Percentiles rank a stretch among this genome's conserved stretches.
Conservation (phyloP, 2,888 invertebrate genomes). For the Nezara viridula region DNA sequence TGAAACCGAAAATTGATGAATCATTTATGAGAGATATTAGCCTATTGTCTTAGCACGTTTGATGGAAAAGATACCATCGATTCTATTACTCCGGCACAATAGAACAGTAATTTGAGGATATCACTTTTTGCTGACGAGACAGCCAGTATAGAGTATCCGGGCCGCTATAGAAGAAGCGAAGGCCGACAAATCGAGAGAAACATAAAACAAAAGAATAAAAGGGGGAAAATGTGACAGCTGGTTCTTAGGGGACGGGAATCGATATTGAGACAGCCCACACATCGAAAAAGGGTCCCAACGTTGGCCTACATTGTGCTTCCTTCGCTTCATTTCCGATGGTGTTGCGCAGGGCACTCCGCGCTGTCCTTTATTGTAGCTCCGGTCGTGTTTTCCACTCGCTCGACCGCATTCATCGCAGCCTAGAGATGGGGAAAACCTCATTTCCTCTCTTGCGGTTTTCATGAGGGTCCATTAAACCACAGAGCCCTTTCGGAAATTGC, state of each 20-base stretch:
- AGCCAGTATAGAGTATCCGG: background rate
- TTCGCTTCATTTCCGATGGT: slow-evolving; percentile 39
- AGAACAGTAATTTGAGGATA: slow-evolving; percentile 7
- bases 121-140: slow-evolving; percentile 10
- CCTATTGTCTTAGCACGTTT: background rate
- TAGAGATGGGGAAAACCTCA: slow-evolving; percentile 50
- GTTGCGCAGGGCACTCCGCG: background rate
- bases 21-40: slow-evolving; percentile 7
- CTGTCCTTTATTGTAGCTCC: slow-evolving; percentile 24
- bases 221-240: slow-evolving; percentile 32
- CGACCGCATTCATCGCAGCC: slow-evolving; percentile 19
- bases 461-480: slow-evolving; percentile 53
- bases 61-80: background rate
- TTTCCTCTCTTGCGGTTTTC: slow-evolving; percentile 50
- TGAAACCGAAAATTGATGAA: slow-evolving; percentile 28
- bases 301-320: slow-evolving; percentile 21
- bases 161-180: background rate
- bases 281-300: background rate
- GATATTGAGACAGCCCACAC: slow-evolving; percentile 30
- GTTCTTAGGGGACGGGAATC: slow-evolving; percentile 12
- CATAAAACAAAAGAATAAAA: slow-evolving; percentile 12
- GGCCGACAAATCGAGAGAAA: slow-evolving; percentile 22
- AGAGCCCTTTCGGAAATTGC: slow-evolving; percentile 54
- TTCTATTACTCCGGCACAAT: slow-evolving; percentile 10
- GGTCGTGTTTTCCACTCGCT: slow-evolving; percentile 28